Evolutionary conservation across 2,888 invertebrate genomes (phyloP), one percentile per base, ranked within the genome.

Genomic region (Megalurothrips usitatus): DNA sequence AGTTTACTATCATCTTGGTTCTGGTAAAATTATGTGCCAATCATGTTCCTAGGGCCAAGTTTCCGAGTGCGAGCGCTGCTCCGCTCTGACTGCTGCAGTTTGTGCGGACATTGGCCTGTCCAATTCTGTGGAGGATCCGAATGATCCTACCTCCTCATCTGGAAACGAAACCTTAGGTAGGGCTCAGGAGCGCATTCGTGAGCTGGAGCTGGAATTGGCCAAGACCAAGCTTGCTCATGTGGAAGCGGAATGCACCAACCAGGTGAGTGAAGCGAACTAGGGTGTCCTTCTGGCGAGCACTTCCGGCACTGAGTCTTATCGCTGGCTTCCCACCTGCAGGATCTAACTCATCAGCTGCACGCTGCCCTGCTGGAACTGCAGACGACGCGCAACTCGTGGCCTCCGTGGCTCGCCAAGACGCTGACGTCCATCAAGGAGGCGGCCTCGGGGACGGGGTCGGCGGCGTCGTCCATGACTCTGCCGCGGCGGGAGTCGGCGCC

Each of bases 211-310:
- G 82, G 98, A 99, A 86, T 88, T 99, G 84, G 99, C 99, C 3
- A 96, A 97, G 87, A 97, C 98, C 0, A 99, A 99, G 87, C 89
- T 99, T 84, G 97, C 97, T 0, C 94, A 98, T 84, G 99, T 99
- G 9, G 98, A 99, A 88, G 96, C 97, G 0, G 96, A 98, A 88
- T 98, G 98, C 89, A 92, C 94, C 86, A 97, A 96, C 88, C 98
- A 98, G 91, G 94, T 92, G 84, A 82, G 84, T 82, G 34, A 78
- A n/a, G 47, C 34, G 26, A 63, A 26, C 80, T 28, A 17, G 68
- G 9, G 28, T 14, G 28, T 81, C 48, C 26, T 48, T 80, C 17
- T 14, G 3, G 3, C 58, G 6, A n/a, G 0, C 19, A 58, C 0
- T 19, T 14, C 19, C 58, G 1, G 11, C 10, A 17, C 17, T 19